These are phyloP conservation scores for Nematostella vectensis DNA, from an alignment of 92 coral and sea anemone genomes.

Conservation along the genomic window DNA sequence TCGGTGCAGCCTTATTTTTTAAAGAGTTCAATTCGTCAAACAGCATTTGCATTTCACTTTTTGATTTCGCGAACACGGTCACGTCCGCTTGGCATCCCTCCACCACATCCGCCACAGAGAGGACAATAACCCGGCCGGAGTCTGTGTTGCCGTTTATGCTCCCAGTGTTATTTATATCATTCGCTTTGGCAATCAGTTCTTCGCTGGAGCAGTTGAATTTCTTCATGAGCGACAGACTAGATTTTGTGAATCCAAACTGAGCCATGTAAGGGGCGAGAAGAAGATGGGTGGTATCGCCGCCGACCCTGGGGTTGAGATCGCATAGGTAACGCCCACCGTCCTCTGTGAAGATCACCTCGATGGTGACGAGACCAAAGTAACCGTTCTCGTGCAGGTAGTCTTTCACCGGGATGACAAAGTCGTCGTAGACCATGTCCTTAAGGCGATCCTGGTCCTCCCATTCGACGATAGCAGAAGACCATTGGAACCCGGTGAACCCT, in stretches of 20 bases:
- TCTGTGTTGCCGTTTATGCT: too few relatives aligned
- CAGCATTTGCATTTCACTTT: too few relatives aligned
- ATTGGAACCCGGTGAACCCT: constrained; percentile 21
- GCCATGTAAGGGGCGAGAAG: constrained; percentile 46
- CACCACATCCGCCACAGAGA: constrained; percentile 11
- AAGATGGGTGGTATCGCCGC: constrained; percentile 17
- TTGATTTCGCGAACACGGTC: constrained; percentile 29
- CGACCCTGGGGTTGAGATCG: constrained; percentile 36
- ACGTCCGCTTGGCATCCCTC: constrained; percentile 24
- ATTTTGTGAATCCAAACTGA: constrained; percentile 24
- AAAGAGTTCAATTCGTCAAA: too few relatives aligned
- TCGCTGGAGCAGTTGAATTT: constrained; percentile 9
- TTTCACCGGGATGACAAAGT: constrained; percentile 34
- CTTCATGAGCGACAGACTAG: constrained; percentile 10
- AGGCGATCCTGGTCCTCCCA: constrained; percentile 46
- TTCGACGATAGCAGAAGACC: constrained; percentile 34
- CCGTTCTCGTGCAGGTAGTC: constrained; percentile 48
- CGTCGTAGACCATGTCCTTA: constrained; percentile 28
- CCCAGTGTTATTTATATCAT: constrained; percentile 21
- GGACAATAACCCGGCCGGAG: constrained; percentile 8
- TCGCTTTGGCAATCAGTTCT: constrained; percentile 27
- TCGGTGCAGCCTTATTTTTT: too few relatives aligned
- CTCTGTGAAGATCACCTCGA: constrained; percentile 31
- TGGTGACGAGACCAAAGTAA: constrained; percentile 50
- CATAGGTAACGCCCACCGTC: constrained; percentile 30